A percentile compares a stretch with the other conserved stretches of the same genome.
Evolutionary conservation across 2,888 invertebrate species (phyloP).

Genomic region (Torymus tubicola): DNA sequence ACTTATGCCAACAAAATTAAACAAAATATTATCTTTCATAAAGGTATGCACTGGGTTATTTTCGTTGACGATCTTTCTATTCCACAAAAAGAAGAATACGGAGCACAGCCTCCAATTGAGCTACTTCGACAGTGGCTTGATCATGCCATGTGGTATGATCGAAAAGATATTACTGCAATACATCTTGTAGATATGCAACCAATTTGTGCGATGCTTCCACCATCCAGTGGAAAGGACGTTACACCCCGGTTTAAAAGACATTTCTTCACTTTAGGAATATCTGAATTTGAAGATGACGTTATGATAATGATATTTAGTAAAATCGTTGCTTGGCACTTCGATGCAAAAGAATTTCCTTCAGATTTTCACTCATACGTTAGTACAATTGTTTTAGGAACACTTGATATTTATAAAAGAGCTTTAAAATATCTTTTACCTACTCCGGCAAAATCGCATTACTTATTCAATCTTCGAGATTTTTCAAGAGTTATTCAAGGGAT

Average conservation of each 20-base stretch:
- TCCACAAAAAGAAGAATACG: constrained; percentile 92
- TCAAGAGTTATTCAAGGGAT: constrained; percentile 95
- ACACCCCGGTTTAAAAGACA: constrained; percentile 90
- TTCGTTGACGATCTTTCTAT: constrained; percentile 97
- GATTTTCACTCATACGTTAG: constrained; percentile 92
- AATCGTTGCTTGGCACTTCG: constrained; percentile 95
- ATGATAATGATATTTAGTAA: constrained; percentile 90
- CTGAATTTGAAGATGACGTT: constrained; percentile 92
- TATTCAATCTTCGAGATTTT: constrained; percentile 96
- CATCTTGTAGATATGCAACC: constrained; percentile 91
- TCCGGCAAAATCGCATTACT: constrained; percentile 95
- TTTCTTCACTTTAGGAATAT: constrained; percentile 90
- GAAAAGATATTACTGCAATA: constrained; percentile 87
- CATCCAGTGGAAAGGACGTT: constrained; percentile 88
- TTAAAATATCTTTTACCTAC: constrained; percentile 89
- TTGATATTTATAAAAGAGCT: constrained; percentile 91
- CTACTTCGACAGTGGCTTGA: constrained; percentile 93
- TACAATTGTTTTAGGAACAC: constrained; percentile 89
- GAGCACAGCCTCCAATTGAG: constrained; percentile 97
- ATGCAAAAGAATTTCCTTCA: constrained; percentile 92
- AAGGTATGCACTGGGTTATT: constrained; percentile 89
- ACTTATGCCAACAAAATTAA: neutral
- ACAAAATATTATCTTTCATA: neutral
- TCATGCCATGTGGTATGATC: constrained; percentile 92
- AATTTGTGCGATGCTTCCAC: constrained; percentile 92